Evolutionary conservation across 1,140 invertebrate genomes (phyloP).

Genomic region (Meloidogyne exigua): DNA sequence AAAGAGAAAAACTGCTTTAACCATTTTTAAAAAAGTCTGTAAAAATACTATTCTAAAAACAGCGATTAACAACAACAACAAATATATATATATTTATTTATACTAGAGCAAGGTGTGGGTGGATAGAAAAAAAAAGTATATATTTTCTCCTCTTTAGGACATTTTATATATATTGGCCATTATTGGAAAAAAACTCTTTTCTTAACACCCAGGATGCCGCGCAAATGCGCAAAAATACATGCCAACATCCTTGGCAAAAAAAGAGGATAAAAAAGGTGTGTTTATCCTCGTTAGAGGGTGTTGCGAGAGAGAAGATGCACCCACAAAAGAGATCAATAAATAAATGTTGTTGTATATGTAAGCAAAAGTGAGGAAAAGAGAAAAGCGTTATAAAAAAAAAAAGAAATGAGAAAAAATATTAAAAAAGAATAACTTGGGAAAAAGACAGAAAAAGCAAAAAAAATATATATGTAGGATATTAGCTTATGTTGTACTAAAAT

Average conservation of each 20-base stretch:
- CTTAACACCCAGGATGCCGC: not conserved
- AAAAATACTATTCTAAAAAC: not conserved
- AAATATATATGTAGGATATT: not conserved
- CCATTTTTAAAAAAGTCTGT: not conserved
- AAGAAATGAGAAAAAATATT: not conserved
- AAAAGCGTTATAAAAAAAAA: not conserved
- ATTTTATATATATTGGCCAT: not conserved
- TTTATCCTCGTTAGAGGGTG: not conserved
- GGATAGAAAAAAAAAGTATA: not conserved
- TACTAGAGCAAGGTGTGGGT: not conserved
- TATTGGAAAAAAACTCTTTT: not conserved
- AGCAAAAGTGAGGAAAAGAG: not conserved
- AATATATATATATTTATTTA: too few relatives aligned
- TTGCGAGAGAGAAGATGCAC: not conserved
- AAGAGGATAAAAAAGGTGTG: not conserved
- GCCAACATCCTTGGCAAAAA: not conserved
- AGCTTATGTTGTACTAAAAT: not conserved
- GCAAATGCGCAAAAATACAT: not conserved
- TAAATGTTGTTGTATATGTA: not conserved
- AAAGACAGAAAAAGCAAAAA: not conserved
- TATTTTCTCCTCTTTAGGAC: not conserved
- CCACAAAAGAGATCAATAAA: not conserved
- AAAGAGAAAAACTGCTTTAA: not conserved
- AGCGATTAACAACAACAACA: not conserved
- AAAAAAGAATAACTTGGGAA: slow-evolving; percentile 2